Evolutionary conservation across 2,888 invertebrate species (phyloP).

Genomic region (Caenorhabditis japonica): DNA sequence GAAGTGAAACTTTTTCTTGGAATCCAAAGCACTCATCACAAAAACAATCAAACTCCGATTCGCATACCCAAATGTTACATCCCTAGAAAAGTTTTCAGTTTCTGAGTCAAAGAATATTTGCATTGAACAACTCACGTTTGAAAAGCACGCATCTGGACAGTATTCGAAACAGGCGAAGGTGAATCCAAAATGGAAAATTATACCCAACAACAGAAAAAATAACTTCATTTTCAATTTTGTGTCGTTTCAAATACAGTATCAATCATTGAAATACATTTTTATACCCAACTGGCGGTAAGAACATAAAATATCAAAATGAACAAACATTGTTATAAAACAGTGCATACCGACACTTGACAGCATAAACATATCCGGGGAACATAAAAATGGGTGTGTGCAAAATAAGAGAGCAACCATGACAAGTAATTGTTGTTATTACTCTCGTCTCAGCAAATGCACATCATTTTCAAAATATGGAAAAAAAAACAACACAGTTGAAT

Average conservation of each 20-base stretch:
- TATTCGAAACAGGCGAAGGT: too few species aligned
- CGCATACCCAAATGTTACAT: slow-evolving; percentile 23
- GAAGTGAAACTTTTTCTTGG: slow-evolving; percentile 1
- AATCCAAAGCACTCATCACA: slow-evolving; percentile 30
- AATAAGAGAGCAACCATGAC: slow-evolving; percentile 1
- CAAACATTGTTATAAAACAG: slow-evolving; percentile 26
- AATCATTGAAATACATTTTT: too few species aligned
- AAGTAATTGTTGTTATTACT: background rate
- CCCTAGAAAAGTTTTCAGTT: slow-evolving; percentile 3
- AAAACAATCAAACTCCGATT: slow-evolving; percentile 26
- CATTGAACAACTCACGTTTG: background rate
- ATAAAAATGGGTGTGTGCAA: slow-evolving; percentile 13
- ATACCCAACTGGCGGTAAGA: too few species aligned
- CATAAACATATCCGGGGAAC: slow-evolving; percentile 40
- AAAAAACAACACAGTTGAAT: too few species aligned
- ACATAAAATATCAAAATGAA: slow-evolving; percentile 9
- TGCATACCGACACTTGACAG: slow-evolving; percentile 24
- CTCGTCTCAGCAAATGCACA: too few species aligned
- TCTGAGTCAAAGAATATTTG: background rate
- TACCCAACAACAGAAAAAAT: too few species aligned
- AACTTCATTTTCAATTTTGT: too few species aligned
- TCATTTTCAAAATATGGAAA: slow-evolving; percentile 18
- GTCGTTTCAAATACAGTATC: too few species aligned
- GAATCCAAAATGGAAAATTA: too few species aligned
- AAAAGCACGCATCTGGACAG: background rate